Conservation (phyloP, 2,797 vertebrate species). For the Smutsia gigantea region DNA sequence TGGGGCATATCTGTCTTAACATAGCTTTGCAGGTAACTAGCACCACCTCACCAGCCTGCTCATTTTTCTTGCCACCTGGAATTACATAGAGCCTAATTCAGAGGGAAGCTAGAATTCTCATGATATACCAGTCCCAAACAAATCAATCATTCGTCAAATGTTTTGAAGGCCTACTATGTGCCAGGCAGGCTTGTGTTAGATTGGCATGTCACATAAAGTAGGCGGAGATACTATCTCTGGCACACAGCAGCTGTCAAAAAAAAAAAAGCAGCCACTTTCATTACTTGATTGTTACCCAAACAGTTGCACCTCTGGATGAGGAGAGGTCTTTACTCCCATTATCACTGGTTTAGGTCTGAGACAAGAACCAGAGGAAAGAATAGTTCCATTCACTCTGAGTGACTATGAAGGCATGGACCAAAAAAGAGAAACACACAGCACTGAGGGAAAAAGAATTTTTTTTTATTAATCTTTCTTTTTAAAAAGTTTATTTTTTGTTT, state of each 20-base stretch:
- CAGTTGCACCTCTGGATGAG: neutral
- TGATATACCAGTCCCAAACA: neutral
- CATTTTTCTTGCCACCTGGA: neutral
- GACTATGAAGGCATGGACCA: neutral
- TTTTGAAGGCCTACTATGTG: neutral
- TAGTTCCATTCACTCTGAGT: neutral
- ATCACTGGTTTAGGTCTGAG: neutral
- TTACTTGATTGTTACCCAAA: neutral
- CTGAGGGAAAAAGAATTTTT: constrained; percentile 78
- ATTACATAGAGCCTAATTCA: neutral
- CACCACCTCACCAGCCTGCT: rapidly evolving
- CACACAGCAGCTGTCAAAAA: rapidly evolving
- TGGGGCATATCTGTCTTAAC: rapidly evolving
- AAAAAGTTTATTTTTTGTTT: constrained; percentile 70
- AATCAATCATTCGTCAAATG: neutral
- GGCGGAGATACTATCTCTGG: rapidly evolving
- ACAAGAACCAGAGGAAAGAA: neutral
- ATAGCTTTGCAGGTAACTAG: neutral
- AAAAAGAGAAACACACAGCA: constrained; percentile 77
- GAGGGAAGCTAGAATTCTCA: neutral
- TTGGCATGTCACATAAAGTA: neutral
- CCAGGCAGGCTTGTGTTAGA: neutral
- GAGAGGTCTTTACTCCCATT: neutral
- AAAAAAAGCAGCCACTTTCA: too few species aligned
- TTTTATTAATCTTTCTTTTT: constrained; percentile 82